Evolutionary conservation across 2,113 vertebrate genomes (phyloP), one percentile per base, ranked within the genome.

Genomic region (Poeciliopsis turrubarensis): DNA sequence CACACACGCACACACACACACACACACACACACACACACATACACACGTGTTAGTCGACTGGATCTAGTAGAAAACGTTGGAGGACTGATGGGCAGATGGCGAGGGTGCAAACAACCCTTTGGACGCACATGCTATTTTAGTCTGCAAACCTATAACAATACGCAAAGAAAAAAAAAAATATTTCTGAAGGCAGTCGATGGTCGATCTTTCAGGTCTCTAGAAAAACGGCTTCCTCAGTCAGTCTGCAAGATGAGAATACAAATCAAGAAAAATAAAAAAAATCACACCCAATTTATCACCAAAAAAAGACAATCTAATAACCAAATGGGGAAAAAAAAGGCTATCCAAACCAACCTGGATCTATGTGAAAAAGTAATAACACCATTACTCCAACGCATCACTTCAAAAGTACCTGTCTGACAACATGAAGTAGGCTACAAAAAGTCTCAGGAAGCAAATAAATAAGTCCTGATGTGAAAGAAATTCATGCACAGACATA

Each of bases 81-180:
- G 64, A 76, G 76, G 30, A 64, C 41, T 78, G 78, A 54, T 27
- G 70, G 1, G 51, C 60, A 72, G 61, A 69, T 63, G 64, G 37
- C 63, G 78, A 77, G 76, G 78, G 64, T n/a, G 25, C 62, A 64
- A 80, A 65, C 72, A 29, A 26, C 39, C 27, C 60, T 51, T 78
- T 79, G 64, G 80, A 68, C 68, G 81, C 73, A 8, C 0, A 3
- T 34, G 17, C 57, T 84, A 84, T 86, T 90, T 83, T 64, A 54
- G 75, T 70, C 47, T 54, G 67, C 5, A 62, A 65, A 47, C 65
- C 32, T 39, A 32, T 74, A 41, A 73, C 60, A 63, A 72, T 29
- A n/a, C 69, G 70, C 51, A 57, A 4, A 57, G 9, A 61, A 71
- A 75, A 12, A 60, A 65, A 51, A 69, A 17, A 37, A 22, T 69